Conservation (phyloP, 2,888 invertebrate genomes). For the Melinaea menophilus region DNA sequence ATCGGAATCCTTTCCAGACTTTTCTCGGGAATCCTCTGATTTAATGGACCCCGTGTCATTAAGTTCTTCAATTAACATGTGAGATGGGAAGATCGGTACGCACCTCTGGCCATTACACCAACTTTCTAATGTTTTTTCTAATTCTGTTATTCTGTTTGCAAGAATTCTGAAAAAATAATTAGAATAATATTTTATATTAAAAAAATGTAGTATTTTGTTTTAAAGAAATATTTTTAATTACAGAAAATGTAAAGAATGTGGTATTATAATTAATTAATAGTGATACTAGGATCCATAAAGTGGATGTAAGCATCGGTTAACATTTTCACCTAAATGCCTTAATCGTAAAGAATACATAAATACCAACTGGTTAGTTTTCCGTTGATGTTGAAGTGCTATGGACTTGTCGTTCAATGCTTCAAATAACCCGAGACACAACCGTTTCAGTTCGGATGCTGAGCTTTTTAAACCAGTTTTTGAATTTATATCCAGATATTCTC, state of each 20-base stretch:
- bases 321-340: too few relatives aligned
- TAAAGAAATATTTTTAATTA: too few relatives aligned
- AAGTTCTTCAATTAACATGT: slow-evolving; percentile 79
- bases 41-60: slow-evolving; percentile 61
- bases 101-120: slow-evolving; percentile 74
- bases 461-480: slow-evolving; percentile 55
- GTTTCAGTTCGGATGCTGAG: slow-evolving; percentile 86
- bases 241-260: too few relatives aligned
- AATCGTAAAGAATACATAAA: neutral
- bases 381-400: slow-evolving; percentile 88
- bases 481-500: slow-evolving; percentile 84
- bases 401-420: slow-evolving; percentile 93
- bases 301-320: too few relatives aligned
- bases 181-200: too few relatives aligned
- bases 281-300: too few relatives aligned
- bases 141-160: slow-evolving; percentile 87
- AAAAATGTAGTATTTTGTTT: neutral
- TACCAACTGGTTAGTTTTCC: slow-evolving; percentile 88
- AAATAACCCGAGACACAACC: slow-evolving; percentile 86
- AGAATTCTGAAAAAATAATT: slow-evolving; percentile 80
- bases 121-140: slow-evolving; percentile 85
- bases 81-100: slow-evolving; percentile 79
- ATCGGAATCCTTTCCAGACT: slow-evolving; percentile 37
- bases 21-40: slow-evolving; percentile 54
- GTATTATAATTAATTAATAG: too few relatives aligned